phyloP scores from a whole-genome alignment of 2,888 invertebrate species.

The Actias luna region DNA sequence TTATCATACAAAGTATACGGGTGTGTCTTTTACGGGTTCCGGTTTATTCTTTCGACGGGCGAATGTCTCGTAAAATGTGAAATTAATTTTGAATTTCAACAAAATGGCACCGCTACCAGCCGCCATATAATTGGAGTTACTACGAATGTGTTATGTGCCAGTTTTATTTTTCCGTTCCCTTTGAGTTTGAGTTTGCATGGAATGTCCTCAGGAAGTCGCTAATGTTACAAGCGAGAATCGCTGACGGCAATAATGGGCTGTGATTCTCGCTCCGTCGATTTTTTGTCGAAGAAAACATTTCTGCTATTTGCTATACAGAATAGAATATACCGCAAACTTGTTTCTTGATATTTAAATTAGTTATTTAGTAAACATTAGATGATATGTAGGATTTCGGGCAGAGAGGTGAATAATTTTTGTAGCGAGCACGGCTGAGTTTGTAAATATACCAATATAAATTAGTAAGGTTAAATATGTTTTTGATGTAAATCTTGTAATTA shows the following conservation, averaged over 20 bases:
- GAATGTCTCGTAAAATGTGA: constrained; percentile 31
- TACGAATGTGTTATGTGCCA: constrained; percentile 45
- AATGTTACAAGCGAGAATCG: constrained; percentile 29
- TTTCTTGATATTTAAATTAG: neutral
- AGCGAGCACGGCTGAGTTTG: neutral
- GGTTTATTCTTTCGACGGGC: constrained; percentile 13
- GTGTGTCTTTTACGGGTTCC: constrained; percentile 11
- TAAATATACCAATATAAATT: neutral
- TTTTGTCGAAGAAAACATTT: neutral
- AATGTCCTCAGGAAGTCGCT: constrained; percentile 46
- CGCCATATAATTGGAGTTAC: constrained; percentile 52
- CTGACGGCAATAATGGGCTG: constrained; percentile 22
- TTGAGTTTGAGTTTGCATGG: constrained; percentile 42
- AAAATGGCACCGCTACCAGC: constrained; percentile 38
- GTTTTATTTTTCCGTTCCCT: constrained; percentile 54
- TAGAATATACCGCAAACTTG: neutral
- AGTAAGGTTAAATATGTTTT: neutral
- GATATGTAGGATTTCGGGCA: neutral
- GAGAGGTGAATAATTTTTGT: neutral
- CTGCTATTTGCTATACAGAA: neutral
- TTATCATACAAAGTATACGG: constrained; percentile 15
- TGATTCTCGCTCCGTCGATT: constrained; percentile 32
- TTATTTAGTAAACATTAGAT: neutral
- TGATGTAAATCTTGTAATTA: neutral
- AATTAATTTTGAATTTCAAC: constrained; percentile 44